phyloP scores from a whole-genome alignment of 2,888 invertebrate genomes.

The Drosophila hamatofila region DNA sequence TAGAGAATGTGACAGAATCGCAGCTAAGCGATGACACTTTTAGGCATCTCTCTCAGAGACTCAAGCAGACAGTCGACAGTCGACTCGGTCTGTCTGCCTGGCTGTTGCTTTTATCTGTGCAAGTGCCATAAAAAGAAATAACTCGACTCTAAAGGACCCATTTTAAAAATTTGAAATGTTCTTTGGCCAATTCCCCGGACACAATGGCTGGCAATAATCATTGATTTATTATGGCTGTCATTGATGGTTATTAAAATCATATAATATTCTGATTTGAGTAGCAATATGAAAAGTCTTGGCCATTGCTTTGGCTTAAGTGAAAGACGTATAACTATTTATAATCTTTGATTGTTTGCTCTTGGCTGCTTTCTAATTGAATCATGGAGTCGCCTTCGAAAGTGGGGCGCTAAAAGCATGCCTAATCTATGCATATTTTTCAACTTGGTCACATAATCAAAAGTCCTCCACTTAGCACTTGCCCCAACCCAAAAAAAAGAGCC shows the following conservation, averaged over 20 bases:
- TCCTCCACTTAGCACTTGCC: constrained; percentile 39
- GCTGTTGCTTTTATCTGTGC: constrained; percentile 60
- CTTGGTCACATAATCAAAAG: constrained; percentile 57
- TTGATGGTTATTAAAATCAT: constrained; percentile 83
- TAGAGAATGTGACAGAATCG: constrained; percentile 66
- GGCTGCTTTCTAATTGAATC: constrained; percentile 58
- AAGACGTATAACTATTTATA: constrained; percentile 4
- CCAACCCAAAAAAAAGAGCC: constrained; percentile 9
- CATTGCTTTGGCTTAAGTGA: not conserved
- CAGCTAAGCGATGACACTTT: constrained; percentile 66
- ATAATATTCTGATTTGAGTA: constrained; percentile 45
- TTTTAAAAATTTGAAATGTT: constrained; percentile 63
- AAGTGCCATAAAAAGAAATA: constrained; percentile 66
- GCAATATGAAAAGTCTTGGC: not conserved
- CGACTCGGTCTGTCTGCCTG: constrained; percentile 1
- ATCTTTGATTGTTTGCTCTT: not conserved
- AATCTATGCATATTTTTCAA: constrained; percentile 74
- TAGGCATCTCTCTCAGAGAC: constrained; percentile 16
- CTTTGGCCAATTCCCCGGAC: constrained; percentile 57
- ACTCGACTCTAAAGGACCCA: constrained; percentile 58
- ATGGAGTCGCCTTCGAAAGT: constrained; percentile 49
- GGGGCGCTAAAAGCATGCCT: constrained; percentile 77
- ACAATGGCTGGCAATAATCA: constrained; percentile 81
- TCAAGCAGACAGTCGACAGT: not conserved
- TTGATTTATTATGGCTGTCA: constrained; percentile 83